A percentile compares a stretch with the other conserved stretches of the same genome.
Evolutionary conservation across 2,113 vertebrate genomes (phyloP).

Genomic region (Aegotheles bennettii): DNA sequence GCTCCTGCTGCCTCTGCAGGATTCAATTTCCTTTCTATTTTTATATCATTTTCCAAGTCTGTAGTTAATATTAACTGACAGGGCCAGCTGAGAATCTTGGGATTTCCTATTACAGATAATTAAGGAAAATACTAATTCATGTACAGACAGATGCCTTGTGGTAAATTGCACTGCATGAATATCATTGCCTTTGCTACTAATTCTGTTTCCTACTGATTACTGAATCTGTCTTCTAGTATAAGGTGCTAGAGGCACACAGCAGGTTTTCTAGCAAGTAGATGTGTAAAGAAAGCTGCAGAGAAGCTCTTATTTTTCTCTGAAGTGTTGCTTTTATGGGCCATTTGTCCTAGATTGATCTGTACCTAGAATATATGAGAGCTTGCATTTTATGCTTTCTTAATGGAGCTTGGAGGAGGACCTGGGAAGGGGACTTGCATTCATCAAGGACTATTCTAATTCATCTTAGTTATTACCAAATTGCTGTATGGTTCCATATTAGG

Average conservation of each 20-base stretch:
- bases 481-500: neutral
- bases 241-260: neutral
- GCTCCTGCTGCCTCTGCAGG: neutral
- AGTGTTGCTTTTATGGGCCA: neutral
- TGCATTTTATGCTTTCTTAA: neutral
- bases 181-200: slow-evolving; percentile 2
- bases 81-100: slow-evolving; percentile 38
- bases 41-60: slow-evolving; percentile 39
- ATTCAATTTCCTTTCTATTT: slow-evolving; percentile 50
- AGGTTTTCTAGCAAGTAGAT: neutral
- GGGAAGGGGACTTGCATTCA: neutral
- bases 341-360: neutral
- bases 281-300: neutral
- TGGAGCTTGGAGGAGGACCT: neutral
- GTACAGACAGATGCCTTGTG: slow-evolving; percentile 27
- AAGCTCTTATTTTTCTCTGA: neutral
- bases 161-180: slow-evolving; percentile 22
- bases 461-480: neutral
- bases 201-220: slow-evolving; percentile 19
- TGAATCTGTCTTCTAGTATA: neutral
- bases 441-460: neutral
- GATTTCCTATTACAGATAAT: slow-evolving; percentile 57
- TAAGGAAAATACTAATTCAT: slow-evolving; percentile 59
- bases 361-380: neutral
- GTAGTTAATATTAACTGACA: slow-evolving; percentile 53